Base-by-base conservation (phyloP, 2,797 vertebrate genomes). In the Callimico goeldii region DNA sequence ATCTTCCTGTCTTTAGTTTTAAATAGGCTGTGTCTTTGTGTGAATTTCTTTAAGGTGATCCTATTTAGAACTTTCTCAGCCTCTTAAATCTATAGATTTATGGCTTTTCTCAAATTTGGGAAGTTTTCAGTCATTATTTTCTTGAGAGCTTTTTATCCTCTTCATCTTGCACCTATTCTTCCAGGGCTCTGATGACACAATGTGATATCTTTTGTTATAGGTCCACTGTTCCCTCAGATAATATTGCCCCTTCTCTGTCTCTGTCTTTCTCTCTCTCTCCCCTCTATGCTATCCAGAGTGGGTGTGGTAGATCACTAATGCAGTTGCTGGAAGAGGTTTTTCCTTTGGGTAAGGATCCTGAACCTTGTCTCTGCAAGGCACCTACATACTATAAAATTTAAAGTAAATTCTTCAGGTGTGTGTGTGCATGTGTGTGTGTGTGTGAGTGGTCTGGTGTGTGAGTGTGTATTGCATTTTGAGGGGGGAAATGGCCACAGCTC, bases 361-460 rank as follows among this genome's bases (percentile, higher is more conserved):
- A 90, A 24, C 41, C n/a, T 43, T 43, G 13, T 5, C 50, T 76
- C 77, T 36, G 64, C 75, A 20, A 67, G 85, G 46, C 80, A 73
- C 13, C 22, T 19, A 15, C 28, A 76, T 7, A 24, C 33, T 50
- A 48, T 86, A 58, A 67, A 90, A 26, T 26, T 67, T n/a, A 52
- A 81, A 84, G 50, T 73, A 55, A 77, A 79, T 24, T 64, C 15
- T 85, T 4, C 30, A 33, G 14, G 4, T 72, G 9, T 22, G 2
- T 24, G 46, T 4, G 20, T 7, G 19, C n/a, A n/a, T 36, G 4
- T 30, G 46, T 3, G 14, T 6, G 19, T n/a, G 39, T 4, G 20
- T 3, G 61, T 4, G 7, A 22, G 30, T 1, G 19, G 13, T 17
- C 6, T 64, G 30, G 30, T 7, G 10, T 36, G 1, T 20, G 17